A percentile compares a stretch with the other conserved stretches of the same genome.
Evolutionary conservation across 2,113 vertebrate genomes (phyloP).

Genomic region (Amblyopsis rosae): DNA sequence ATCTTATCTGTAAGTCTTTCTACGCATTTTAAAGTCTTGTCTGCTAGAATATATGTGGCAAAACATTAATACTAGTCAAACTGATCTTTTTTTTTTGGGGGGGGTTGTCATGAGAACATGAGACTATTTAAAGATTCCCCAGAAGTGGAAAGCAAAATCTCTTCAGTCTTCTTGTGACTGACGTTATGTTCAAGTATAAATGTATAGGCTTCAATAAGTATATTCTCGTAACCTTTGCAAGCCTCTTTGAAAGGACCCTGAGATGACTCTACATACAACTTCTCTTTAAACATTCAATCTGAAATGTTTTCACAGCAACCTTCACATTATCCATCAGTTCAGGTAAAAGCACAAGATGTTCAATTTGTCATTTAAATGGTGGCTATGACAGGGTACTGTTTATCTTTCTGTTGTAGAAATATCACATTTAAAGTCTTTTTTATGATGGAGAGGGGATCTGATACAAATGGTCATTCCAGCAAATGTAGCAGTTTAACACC

Average conservation of each 20-base stretch:
- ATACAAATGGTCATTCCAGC: constrained; percentile 55
- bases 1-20: neutral
- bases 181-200: no score
- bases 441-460: constrained; percentile 28
- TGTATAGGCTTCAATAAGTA: no score
- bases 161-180: no score
- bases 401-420: constrained; percentile 37
- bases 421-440: constrained; percentile 27
- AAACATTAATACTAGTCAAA: no score
- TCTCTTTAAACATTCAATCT: neutral
- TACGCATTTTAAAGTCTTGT: neutral
- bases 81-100: no score
- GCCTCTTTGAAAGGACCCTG: no score
- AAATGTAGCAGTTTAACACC: constrained; percentile 42
- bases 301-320: constrained; percentile 34
- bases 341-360: constrained; percentile 24
- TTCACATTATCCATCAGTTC: constrained; percentile 33
- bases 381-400: constrained; percentile 51
- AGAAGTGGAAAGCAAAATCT: no score
- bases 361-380: constrained; percentile 58
- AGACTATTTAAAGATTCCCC: no score
- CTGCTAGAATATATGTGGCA: neutral
- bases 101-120: no score
- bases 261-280: no score
- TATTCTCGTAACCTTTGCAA: no score